Conservation (phyloP, 2,888 invertebrate species). For the Thereva unica region DNA sequence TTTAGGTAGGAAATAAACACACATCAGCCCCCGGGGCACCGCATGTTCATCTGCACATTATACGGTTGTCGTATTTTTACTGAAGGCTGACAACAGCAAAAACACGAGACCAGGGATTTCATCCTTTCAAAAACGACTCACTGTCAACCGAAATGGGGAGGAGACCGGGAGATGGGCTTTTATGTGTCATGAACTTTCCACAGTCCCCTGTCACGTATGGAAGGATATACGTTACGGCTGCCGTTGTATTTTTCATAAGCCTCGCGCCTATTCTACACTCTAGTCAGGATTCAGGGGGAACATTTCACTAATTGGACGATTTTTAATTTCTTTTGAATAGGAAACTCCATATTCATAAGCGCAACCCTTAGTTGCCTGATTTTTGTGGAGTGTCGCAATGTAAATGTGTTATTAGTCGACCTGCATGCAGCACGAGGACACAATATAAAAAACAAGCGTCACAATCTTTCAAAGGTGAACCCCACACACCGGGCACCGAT, state of each 20-base stretch:
- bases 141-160: neutral
- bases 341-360: constrained; percentile 29
- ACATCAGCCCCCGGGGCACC: no score
- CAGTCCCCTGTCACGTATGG: constrained; percentile 27
- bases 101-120: constrained; percentile 7
- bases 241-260: constrained; percentile 10
- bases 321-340: constrained; percentile 44
- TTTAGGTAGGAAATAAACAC: no score
- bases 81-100: no score
- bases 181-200: constrained; percentile 34
- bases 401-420: constrained; percentile 34
- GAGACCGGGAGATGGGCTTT: constrained; percentile 19
- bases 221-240: constrained; percentile 14
- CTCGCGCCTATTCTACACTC: constrained; percentile 2
- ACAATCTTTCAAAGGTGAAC: constrained; percentile 22
- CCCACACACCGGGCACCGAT: constrained; percentile 2
- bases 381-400: constrained; percentile 13
- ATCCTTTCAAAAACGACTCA: constrained; percentile 10
- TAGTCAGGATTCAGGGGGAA: constrained; percentile 19
- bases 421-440: constrained; percentile 18
- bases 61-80: no score
- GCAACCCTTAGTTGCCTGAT: constrained; percentile 22
- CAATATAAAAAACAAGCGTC: constrained; percentile 33
- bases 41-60: no score
- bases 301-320: constrained; percentile 46